Evolutionary conservation across 1,140 invertebrate genomes (phyloP).

Genomic region (Aphis gossypii): DNA sequence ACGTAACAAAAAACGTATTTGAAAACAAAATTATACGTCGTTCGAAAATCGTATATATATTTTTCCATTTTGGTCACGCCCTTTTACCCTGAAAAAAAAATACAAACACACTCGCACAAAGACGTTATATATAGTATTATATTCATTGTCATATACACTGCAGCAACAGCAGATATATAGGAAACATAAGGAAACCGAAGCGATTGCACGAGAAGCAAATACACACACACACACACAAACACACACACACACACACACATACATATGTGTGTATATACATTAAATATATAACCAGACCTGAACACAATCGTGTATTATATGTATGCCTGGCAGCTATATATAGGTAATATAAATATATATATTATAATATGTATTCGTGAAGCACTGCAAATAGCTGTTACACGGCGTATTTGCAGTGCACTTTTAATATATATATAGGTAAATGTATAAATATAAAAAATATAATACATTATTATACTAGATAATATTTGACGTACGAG

Average conservation of each 20-base stretch:
- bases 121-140: neutral
- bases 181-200: conserved; percentile 31
- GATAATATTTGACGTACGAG: neutral
- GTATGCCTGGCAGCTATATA: neutral
- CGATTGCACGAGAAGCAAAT: neutral
- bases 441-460: neutral
- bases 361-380: neutral
- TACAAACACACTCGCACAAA: neutral
- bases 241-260: too few species aligned
- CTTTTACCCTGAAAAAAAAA: conserved; percentile 34
- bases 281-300: conserved; percentile 13
- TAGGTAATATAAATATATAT: neutral
- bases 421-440: too few species aligned
- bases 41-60: conserved; percentile 6
- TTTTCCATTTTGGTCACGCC: conserved; percentile 26
- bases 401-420: neutral
- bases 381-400: neutral
- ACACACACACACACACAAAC: neutral
- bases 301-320: neutral
- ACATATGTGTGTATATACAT: neutral
- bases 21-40: conserved; percentile 29
- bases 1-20: conserved; percentile 13
- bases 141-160: conserved; percentile 27
- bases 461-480: neutral
- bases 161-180: conserved; percentile 21